Percentiles rank a stretch among this genome's conserved stretches.
These are phyloP conservation scores for Harpalus rufipes DNA, from an alignment of 2,888 invertebrate species.

Conservation along the genomic window DNA sequence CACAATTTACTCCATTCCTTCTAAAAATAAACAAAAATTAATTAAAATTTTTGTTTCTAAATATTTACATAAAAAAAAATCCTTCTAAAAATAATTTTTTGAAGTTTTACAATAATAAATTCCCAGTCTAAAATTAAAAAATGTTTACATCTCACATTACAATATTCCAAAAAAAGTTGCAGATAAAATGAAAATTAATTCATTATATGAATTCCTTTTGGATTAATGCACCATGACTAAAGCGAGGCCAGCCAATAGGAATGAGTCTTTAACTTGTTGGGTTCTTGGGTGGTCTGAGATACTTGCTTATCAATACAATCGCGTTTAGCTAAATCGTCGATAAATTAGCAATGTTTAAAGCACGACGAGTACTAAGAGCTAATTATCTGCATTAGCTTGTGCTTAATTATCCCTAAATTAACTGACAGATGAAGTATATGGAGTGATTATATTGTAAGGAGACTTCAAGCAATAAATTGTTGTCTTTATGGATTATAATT, in stretches of 20 bases:
- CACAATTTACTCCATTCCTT: neutral
- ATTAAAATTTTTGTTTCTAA: neutral
- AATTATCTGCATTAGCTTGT: conserved; percentile 51
- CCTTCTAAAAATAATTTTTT: conserved; percentile 16
- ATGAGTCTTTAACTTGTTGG: neutral
- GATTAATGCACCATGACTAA: conserved; percentile 46
- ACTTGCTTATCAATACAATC: conserved; percentile 47
- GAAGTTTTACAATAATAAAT: conserved; percentile 30
- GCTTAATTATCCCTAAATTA: conserved; percentile 58
- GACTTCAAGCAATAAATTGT: neutral
- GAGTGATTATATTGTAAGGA: conserved; percentile 48
- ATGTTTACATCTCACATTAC: conserved; percentile 8
- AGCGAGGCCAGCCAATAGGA: conserved; percentile 14
- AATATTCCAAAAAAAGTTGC: conserved; percentile 22
- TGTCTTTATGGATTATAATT: conserved; percentile 33
- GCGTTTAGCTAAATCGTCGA: conserved; percentile 53
- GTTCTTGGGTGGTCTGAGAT: conserved; percentile 39
- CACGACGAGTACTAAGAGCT: conserved; percentile 50
- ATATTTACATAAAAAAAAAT: conserved; percentile 31
- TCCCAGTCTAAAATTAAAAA: conserved; percentile 2
- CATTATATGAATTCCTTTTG: conserved; percentile 34
- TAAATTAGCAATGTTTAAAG: conserved; percentile 55
- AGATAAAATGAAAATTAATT: conserved; percentile 23
- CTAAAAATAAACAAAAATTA: conserved; percentile 27
- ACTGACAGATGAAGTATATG: conserved; percentile 41